Conservation (phyloP, 2,797 vertebrate species). For the Lagocephalus sceleratus region DNA sequence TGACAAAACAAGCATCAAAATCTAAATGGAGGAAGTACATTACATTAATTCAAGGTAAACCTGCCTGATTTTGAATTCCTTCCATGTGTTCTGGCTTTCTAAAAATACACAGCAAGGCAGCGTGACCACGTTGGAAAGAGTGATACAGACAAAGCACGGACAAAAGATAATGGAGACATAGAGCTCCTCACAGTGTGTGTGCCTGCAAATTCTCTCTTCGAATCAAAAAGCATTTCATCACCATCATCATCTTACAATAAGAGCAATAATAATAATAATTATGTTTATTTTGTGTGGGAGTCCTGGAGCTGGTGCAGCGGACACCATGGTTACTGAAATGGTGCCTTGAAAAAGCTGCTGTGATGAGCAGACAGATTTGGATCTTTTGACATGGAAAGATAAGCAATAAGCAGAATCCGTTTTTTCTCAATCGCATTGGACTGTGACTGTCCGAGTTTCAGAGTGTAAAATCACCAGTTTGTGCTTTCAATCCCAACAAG, state of each 20-base stretch:
- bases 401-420: slow-evolving; percentile 11
- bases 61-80: not conserved
- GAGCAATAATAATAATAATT: too few relatives aligned
- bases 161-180: too few relatives aligned
- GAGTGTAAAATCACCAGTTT: slow-evolving; percentile 47
- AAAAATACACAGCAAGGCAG: too few relatives aligned
- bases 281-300: not conserved
- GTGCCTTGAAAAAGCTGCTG: slow-evolving; percentile 35
- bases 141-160: too few relatives aligned
- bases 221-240: slow-evolving; percentile 56
- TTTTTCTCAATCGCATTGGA: too few relatives aligned
- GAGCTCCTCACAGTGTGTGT: not conserved
- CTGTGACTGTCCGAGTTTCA: slow-evolving; percentile 24
- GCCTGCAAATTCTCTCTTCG: slow-evolving; percentile 13
- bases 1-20: not conserved
- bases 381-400: slow-evolving; percentile 33
- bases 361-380: slow-evolving; percentile 43
- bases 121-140: too few relatives aligned
- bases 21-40: not conserved
- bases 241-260: not conserved
- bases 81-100: not conserved
- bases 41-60: not conserved
- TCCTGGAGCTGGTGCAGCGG: slow-evolving; percentile 25
- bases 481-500: slow-evolving; percentile 52
- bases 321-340: slow-evolving; percentile 39